A percentile compares a stretch with the other conserved stretches of the same genome.
These are phyloP conservation scores for Pseudococcus jackbeardsleyi DNA, from an alignment of 2,888 invertebrate species.

Conservation along the genomic window DNA sequence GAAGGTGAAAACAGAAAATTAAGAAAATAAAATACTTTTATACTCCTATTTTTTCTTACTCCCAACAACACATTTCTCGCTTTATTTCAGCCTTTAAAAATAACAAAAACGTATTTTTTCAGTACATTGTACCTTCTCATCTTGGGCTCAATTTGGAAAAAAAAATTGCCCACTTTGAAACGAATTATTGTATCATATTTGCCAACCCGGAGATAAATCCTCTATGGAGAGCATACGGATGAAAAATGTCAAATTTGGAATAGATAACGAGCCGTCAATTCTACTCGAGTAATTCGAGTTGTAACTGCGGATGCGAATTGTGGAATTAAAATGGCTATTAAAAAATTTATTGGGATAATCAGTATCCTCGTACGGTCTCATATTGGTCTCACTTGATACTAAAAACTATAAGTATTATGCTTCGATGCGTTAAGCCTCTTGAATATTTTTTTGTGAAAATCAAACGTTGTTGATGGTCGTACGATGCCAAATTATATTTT, in stretches of 20 bases:
- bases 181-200: background rate
- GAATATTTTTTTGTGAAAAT: background rate
- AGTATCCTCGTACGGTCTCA: background rate
- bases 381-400: background rate
- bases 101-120: no score
- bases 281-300: background rate
- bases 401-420: background rate
- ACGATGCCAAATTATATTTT: background rate
- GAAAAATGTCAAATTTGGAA: constrained; percentile 1
- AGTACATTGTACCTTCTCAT: no score
- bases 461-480: background rate
- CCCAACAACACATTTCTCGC: background rate
- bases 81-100: background rate
- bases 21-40: constrained; percentile 2
- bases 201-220: background rate
- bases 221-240: background rate
- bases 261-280: constrained; percentile 4
- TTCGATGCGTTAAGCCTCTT: background rate
- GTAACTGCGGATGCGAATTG: background rate
- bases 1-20: background rate
- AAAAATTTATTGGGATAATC: background rate
- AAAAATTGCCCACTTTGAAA: no score
- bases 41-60: background rate
- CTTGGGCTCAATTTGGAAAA: no score
- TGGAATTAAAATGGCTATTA: constrained; percentile 1